Percentiles rank a stretch among this genome's conserved stretches.
Evolutionary conservation across 23 tunicate genomes (phyloP).

Genomic region (Halocynthia roretzi): DNA sequence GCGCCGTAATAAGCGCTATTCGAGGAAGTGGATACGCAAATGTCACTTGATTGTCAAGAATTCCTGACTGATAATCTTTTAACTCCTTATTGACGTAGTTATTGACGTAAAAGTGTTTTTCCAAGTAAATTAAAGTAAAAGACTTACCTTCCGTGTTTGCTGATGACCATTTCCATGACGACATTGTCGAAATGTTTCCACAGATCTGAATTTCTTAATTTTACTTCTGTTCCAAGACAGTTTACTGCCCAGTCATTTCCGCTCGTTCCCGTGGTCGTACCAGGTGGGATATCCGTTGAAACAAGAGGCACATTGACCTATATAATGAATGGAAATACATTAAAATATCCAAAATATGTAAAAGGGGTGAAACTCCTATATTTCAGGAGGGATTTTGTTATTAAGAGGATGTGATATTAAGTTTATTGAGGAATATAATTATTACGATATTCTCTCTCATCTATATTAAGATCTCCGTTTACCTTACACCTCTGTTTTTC

Average conservation of each 20-base stretch:
- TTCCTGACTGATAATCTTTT: too few relatives aligned
- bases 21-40: too few relatives aligned
- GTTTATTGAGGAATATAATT: too few relatives aligned
- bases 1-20: too few relatives aligned
- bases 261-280: slow-evolving; percentile 9
- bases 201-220: slow-evolving; percentile 24
- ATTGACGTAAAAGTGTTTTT: not conserved
- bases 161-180: slow-evolving; percentile 44
- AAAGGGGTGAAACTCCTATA: too few relatives aligned
- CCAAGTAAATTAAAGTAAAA: not conserved
- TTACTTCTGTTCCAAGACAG: slow-evolving; percentile 34
- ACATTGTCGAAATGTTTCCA: slow-evolving; percentile 46
- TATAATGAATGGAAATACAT: not conserved
- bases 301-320: not conserved
- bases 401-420: too few relatives aligned
- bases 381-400: too few relatives aligned
- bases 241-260: slow-evolving; percentile 51
- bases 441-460: too few relatives aligned
- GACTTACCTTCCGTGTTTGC: slow-evolving; percentile 42
- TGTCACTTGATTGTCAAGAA: too few relatives aligned
- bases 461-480: too few relatives aligned
- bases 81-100: not conserved
- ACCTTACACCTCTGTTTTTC: too few relatives aligned
- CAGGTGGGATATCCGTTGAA: not conserved
- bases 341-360: not conserved